Conservation (phyloP, 2,888 invertebrate species). For the Drosophila austrosaltans region DNA sequence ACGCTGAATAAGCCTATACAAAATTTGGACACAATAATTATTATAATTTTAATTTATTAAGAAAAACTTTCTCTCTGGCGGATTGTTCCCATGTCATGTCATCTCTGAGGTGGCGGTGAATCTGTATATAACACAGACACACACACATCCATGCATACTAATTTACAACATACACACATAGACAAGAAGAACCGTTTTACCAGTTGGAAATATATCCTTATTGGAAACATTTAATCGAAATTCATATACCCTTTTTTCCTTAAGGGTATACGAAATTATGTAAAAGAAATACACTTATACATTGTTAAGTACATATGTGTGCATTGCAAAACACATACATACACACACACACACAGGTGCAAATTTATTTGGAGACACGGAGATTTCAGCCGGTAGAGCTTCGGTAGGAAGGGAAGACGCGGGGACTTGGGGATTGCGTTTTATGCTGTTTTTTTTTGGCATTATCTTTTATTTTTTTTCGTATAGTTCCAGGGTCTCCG, state of each 20-base stretch:
- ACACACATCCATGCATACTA: too few species aligned
- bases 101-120: too few species aligned
- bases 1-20: too few species aligned
- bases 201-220: too few species aligned
- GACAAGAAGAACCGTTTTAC: too few species aligned
- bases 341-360: background rate
- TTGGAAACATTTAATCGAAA: background rate
- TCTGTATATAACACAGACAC: too few species aligned
- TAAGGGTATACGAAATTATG: conserved; percentile 9
- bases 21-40: too few species aligned
- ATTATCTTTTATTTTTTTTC: conserved; percentile 20
- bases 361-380: conserved; percentile 2
- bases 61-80: too few species aligned
- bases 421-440: background rate
- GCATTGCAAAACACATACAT: too few species aligned
- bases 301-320: background rate
- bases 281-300: conserved; percentile 1
- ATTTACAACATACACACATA: too few species aligned
- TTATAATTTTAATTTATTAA: too few species aligned
- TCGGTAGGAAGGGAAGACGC: background rate
- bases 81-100: too few species aligned
- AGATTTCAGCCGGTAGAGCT: background rate
- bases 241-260: background rate
- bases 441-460: conserved; percentile 15
- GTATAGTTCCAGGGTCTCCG: conserved; percentile 4